A percentile compares a stretch with the other conserved stretches of the same genome.
phyloP scores from a whole-genome alignment of 2,888 invertebrate species.

The Cosmorhoe ocellata region DNA sequence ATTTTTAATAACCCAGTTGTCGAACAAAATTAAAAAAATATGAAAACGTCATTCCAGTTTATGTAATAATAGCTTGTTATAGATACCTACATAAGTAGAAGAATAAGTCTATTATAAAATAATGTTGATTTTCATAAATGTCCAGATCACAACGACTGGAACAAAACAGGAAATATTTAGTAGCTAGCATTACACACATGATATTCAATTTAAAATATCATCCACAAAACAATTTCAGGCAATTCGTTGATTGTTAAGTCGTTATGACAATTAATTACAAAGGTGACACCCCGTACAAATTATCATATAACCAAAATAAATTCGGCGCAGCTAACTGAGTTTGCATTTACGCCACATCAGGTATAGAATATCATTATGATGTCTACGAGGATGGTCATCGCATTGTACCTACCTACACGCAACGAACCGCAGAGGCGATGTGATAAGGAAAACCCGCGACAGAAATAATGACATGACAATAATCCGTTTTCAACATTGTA shows the following conservation, averaged over 20 bases:
- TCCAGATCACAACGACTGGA: no score
- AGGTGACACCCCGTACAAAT: slow-evolving; percentile 32
- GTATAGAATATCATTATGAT: neutral
- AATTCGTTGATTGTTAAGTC: no score
- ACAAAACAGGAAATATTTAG: no score
- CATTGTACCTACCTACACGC: no score
- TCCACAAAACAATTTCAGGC: neutral
- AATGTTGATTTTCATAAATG: no score
- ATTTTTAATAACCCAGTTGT: no score
- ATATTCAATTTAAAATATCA: neutral
- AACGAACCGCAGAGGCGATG: neutral
- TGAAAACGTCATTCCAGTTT: no score
- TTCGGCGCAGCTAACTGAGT: neutral
- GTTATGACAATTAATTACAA: slow-evolving; percentile 20
- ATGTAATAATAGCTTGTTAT: no score
- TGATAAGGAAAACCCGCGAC: slow-evolving; percentile 1
- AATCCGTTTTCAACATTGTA: neutral
- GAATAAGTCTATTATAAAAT: no score
- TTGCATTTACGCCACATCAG: slow-evolving; percentile 8
- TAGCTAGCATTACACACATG: no score
- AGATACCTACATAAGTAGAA: no score
- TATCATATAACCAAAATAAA: slow-evolving; percentile 15
- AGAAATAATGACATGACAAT: neutral
- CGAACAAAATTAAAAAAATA: no score
- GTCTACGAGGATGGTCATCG: neutral